These are phyloP conservation scores for Sitodiplosis mosellana DNA, from an alignment of 1,140 invertebrate species.

Conservation along the genomic window DNA sequence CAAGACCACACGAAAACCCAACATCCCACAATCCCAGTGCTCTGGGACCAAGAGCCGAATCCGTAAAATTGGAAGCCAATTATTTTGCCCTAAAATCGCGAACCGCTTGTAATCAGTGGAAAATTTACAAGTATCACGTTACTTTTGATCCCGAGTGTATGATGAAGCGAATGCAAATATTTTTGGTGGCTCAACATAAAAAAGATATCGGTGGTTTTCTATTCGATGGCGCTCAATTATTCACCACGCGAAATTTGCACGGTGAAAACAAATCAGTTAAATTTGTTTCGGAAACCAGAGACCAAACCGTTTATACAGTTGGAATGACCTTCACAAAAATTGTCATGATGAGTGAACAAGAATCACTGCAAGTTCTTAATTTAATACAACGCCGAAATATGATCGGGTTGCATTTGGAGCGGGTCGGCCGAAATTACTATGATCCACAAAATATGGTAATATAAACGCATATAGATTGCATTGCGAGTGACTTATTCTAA, in stretches of 20 bases:
- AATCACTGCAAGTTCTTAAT: slow-evolving; percentile 51
- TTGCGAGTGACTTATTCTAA: too few relatives aligned
- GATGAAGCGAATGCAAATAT: slow-evolving; percentile 12
- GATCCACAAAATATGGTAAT: slow-evolving; percentile 43
- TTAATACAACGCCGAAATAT: slow-evolving; percentile 54
- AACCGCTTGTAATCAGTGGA: slow-evolving; percentile 37
- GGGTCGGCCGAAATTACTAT: slow-evolving; percentile 62
- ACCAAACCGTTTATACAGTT: slow-evolving; percentile 16
- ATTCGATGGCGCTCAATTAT: too few relatives aligned
- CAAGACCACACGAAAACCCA: too few relatives aligned
- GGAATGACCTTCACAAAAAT: slow-evolving; percentile 25
- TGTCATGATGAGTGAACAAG: slow-evolving; percentile 20
- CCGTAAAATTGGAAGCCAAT: slow-evolving; percentile 31
- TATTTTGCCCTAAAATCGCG: slow-evolving; percentile 48
- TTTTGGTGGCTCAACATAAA: slow-evolving; percentile 12
- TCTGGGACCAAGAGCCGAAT: background rate
- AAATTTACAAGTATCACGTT: slow-evolving; percentile 65
- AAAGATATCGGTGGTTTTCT: too few relatives aligned
- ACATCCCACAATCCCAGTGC: too few relatives aligned
- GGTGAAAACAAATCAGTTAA: too few relatives aligned
- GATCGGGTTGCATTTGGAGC: slow-evolving; percentile 37
- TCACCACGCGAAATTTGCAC: too few relatives aligned
- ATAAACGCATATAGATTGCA: too few relatives aligned
- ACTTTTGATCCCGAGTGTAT: slow-evolving; percentile 45
- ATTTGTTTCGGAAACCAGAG: too few relatives aligned